These are phyloP conservation scores for Amphiprion percula DNA, from an alignment of 2,113 vertebrate species.

Conservation along the genomic window DNA sequence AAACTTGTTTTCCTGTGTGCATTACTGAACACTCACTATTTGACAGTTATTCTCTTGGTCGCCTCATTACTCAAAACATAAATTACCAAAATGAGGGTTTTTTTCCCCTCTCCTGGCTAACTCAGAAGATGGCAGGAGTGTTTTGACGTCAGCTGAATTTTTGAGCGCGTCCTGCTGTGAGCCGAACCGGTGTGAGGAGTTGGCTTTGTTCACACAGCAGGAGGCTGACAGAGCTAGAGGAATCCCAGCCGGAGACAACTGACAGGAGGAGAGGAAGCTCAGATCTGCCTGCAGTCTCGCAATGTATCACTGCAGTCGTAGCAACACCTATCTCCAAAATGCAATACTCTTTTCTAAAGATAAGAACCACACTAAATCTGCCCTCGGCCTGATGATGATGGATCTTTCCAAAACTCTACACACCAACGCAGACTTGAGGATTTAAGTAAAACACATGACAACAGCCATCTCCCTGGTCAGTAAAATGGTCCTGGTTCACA, in stretches of 20 bases:
- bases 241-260: constrained; percentile 29
- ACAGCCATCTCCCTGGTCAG: not conserved
- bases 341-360: not conserved
- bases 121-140: constrained; percentile 27
- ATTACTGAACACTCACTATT: constrained; percentile 22
- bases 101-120: constrained; percentile 26
- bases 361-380: not conserved
- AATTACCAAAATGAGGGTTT: constrained; percentile 45
- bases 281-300: constrained; percentile 28
- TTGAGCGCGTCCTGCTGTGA: constrained; percentile 55
- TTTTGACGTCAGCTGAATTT: constrained; percentile 54
- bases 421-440: not conserved
- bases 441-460: too few relatives aligned
- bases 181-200: constrained; percentile 64
- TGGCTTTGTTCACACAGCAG: constrained; percentile 64
- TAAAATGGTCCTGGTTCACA: constrained; percentile 3
- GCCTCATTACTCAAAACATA: constrained; percentile 30
- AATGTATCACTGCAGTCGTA: constrained; percentile 16
- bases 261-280: constrained; percentile 50
- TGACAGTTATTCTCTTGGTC: constrained; percentile 35
- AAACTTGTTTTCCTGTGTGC: constrained; percentile 18
- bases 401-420: not conserved
- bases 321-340: constrained; percentile 23
- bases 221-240: constrained; percentile 52
- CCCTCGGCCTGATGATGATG: not conserved